Percentiles rank a stretch among this genome's conserved stretches.
These are phyloP conservation scores for Scaptodrosophila latifasciaeformis DNA, from an alignment of 2,888 invertebrate genomes.

Conservation along the genomic window DNA sequence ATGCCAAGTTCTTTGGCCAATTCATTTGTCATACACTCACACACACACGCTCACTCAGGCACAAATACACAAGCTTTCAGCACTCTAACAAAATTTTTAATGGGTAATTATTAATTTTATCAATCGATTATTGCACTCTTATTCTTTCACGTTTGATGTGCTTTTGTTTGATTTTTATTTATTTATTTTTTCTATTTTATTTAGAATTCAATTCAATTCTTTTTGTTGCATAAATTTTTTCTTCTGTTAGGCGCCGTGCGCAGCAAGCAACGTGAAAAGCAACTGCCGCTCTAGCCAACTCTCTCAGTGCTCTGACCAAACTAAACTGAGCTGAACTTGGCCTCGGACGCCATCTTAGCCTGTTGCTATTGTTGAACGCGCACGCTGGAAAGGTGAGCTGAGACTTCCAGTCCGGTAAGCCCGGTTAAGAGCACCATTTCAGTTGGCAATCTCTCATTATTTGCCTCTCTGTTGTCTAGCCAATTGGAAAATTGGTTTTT, in stretches of 20 bases:
- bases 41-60: constrained; percentile 26
- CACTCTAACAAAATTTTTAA: too few relatives aligned
- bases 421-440: not conserved
- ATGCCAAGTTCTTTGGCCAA: constrained; percentile 34
- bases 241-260: constrained; percentile 59
- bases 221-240: constrained; percentile 19
- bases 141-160: constrained; percentile 25
- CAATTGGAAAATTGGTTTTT: constrained; percentile 50
- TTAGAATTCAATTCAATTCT: constrained; percentile 4
- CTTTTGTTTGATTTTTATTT: too few relatives aligned
- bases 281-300: constrained; percentile 58
- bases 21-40: constrained; percentile 46
- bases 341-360: constrained; percentile 74
- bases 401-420: constrained; percentile 4
- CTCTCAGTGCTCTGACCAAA: constrained; percentile 72
- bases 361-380: constrained; percentile 28
- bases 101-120: not conserved
- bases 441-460: not conserved
- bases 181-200: constrained; percentile 3
- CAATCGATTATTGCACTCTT: constrained; percentile 7
- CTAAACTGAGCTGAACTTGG: constrained; percentile 67
- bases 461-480: constrained; percentile 9
- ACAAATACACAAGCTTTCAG: not conserved
- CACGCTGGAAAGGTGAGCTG: constrained; percentile 20
- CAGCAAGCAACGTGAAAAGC: constrained; percentile 53